Conservation (phyloP, 2,113 vertebrate genomes). For the Proteles cristata region DNA sequence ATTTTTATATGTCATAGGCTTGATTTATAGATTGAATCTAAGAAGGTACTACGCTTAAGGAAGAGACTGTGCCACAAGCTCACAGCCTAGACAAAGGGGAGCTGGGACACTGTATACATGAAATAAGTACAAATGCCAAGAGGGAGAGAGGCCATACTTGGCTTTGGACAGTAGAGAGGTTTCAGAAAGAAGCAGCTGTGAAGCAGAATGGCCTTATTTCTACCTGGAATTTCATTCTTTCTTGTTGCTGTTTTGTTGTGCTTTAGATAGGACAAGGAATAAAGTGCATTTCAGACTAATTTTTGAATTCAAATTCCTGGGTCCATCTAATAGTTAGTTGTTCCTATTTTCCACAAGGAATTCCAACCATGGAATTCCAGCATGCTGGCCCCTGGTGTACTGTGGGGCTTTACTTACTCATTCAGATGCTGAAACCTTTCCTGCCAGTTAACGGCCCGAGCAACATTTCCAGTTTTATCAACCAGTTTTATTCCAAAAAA, state of each 20-base stretch:
- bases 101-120: not conserved
- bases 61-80: not conserved
- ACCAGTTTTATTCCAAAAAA: constrained; percentile 97
- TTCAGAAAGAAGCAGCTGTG: not conserved
- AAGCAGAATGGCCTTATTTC: not conserved
- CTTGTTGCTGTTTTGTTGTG: not conserved
- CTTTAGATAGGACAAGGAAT: not conserved
- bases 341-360: not conserved
- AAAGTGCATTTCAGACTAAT: not conserved
- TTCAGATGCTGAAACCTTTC: constrained; percentile 98
- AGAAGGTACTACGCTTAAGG: not conserved
- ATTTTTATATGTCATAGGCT: not conserved
- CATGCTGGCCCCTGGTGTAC: too few species aligned
- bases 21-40: not conserved
- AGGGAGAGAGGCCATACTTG: not conserved
- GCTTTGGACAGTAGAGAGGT: not conserved
- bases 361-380: not conserved
- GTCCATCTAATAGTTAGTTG: not conserved
- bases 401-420: constrained; percentile 89
- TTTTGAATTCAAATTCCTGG: not conserved
- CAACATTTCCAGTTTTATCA: constrained; percentile 95
- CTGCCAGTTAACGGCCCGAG: constrained; percentile 94
- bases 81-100: not conserved
- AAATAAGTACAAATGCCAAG: not conserved
- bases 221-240: not conserved